Base-by-base conservation (phyloP, 1,140 invertebrate species). In the Xylocopa sonorina region DNA sequence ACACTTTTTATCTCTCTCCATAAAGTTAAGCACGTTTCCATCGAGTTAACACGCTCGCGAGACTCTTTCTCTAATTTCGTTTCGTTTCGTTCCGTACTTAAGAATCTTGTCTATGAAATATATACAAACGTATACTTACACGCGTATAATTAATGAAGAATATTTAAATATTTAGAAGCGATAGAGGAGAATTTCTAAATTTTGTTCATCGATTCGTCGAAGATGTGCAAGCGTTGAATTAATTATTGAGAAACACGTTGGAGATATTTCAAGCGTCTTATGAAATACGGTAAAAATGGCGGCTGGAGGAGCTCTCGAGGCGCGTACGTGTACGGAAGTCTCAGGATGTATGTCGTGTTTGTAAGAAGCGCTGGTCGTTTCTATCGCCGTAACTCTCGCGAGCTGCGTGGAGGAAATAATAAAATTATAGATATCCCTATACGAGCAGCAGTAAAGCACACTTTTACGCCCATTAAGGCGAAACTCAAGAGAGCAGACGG, bases 401-500 rank as follows among this genome's bases (percentile, higher is more conserved):
- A 24, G 64, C 48, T 18, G 24, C 41, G 27, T 62, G 50, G 62
- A 63, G 69, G 63, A 68, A 77, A 69, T 38, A 76, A 68, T 68
- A 60, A 80, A 38, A 80, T 77, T 43, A 77, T 50, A 66, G 62
- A 60, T 68, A 77, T 69, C 46, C 41, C 21, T 29, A 21, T 55
- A 71, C 50, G 57, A 41, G n/a, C n/a, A 9, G 57, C 66, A 41
- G 53, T 81, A 78, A 81, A 81, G 21, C 77, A 78, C 18, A 38
- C 24, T 71, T 66, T 68, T 71, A 81, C 78, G 29, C 21, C 63
- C 74, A 78, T 81, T 81, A 81, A 78, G 27, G 79, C 48, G 64
- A 78, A 81, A 78, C 64, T 77, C 18, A 50, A n/a, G 29, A 29
- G 48, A 62, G 63, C 58, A 29, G 38, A 51, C 27, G 58, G 24